These are phyloP conservation scores for Plodia interpunctella DNA, from an alignment of 1,140 invertebrate genomes.

Conservation along the genomic window DNA sequence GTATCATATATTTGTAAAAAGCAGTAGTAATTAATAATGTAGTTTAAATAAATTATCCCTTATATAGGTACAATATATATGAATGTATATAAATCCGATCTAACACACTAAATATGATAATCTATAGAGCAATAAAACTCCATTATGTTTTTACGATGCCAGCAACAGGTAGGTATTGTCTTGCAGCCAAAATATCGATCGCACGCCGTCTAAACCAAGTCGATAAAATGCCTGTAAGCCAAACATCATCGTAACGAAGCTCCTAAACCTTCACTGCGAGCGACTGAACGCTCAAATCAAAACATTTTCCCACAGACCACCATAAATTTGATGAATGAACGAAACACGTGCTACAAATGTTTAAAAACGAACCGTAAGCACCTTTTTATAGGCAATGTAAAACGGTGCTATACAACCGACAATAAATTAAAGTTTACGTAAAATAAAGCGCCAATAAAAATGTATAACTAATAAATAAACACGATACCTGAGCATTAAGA, in stretches of 20 bases:
- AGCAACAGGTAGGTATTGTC: constrained; percentile 2
- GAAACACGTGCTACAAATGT: constrained; percentile 74
- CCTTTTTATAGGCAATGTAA: constrained; percentile 75
- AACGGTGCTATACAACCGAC: constrained; percentile 69
- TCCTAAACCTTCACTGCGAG: constrained; percentile 19
- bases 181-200: constrained; percentile 11
- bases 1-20: too few relatives aligned
- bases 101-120: background rate
- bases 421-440: constrained; percentile 76
- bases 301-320: constrained; percentile 70
- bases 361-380: constrained; percentile 72
- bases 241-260: constrained; percentile 21
- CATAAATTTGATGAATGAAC: constrained; percentile 76
- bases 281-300: constrained; percentile 43
- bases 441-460: constrained; percentile 76
- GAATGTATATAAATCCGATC: background rate
- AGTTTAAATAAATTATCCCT: too few relatives aligned
- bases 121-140: background rate
- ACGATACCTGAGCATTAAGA: constrained; percentile 72
- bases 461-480: constrained; percentile 77
- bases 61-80: too few relatives aligned
- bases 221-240: constrained; percentile 22
- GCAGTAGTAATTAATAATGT: too few relatives aligned
- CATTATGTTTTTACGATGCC: background rate
- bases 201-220: constrained; percentile 12